These are phyloP conservation scores for Phenganax marumi DNA, from an alignment of 92 coral and sea anemone species.

Conservation along the genomic window DNA sequence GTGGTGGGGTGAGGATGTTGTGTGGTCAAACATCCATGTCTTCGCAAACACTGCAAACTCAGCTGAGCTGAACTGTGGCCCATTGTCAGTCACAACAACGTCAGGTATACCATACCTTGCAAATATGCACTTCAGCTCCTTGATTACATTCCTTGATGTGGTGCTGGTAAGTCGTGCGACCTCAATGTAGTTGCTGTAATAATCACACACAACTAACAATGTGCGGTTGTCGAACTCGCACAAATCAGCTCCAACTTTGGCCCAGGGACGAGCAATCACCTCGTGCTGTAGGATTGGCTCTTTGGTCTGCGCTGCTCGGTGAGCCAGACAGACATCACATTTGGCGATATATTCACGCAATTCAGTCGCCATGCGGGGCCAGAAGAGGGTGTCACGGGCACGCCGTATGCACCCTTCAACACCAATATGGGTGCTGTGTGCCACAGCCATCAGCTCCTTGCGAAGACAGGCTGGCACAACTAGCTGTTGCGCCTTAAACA, in stretches of 20 bases:
- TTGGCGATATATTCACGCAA: conserved; percentile 41
- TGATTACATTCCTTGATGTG: conserved; percentile 34
- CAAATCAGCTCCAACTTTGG: conserved; percentile 46
- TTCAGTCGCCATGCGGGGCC: conserved; percentile 55
- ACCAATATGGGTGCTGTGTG: conserved; percentile 35
- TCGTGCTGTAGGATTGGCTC: conserved; percentile 57
- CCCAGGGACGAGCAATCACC: conserved; percentile 42
- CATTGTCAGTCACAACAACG: conserved; percentile 33
- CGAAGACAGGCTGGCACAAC: conserved; percentile 51
- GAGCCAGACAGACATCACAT: conserved; percentile 44
- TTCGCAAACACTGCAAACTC: conserved; percentile 40
- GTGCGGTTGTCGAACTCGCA: conserved; percentile 38
- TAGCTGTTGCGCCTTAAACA: conserved; percentile 41
- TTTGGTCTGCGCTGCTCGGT: conserved; percentile 36
- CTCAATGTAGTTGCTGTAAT: conserved; percentile 50
- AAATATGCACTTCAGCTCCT: conserved; percentile 25
- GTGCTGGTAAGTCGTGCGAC: conserved; percentile 12
- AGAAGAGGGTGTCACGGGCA: conserved; percentile 45
- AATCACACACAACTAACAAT: conserved; percentile 38
- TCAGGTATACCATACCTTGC: conserved; percentile 51
- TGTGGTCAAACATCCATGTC: conserved; percentile 43
- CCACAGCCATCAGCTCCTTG: conserved; percentile 44
- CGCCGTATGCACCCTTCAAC: conserved; percentile 33
- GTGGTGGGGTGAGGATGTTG: conserved; percentile 36
- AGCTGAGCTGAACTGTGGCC: no score